Base-by-base conservation (phyloP, 1,140 invertebrate species). In the Armadillidium nasatum region DNA sequence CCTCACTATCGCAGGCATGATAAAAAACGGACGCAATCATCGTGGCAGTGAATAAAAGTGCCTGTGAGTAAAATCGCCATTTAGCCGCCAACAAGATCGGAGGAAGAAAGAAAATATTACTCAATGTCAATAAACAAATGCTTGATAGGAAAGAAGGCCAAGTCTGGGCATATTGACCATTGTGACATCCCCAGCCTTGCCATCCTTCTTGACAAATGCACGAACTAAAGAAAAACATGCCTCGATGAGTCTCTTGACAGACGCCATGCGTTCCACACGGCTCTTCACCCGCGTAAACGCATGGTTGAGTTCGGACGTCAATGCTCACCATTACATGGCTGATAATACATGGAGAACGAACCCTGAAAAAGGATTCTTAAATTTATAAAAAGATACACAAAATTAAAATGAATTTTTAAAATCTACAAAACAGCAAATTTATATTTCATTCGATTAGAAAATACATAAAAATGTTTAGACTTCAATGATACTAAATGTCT, bases 1-100 rank as follows among this genome's bases (percentile, higher is more conserved):
- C 78, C 67, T 79, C 78, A 79, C 89, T 86, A 80, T 89, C 88
- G 84, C 88, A 89, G 11, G 88, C 88, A 84, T 89, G 88, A 82
- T 88, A 89, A 83, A 96, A 92, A 7, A 91, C 91, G 0, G 94
- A 96, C 81, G 94, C 94, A 78, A 95, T 88, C 90, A 94, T 93
- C 1, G 93, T 93, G 23, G 90, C 91, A 0, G 88, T 87, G 82
- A 95, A 97, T 68, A 93, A 89, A 10, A 93, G 84, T 0, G 90
- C 89, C 84, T 96, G 93, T 0, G 92, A 90, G 84, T 91, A 94
- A 83, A 92, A 94, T 33, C 88, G 83, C 1, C 93, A 86, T 69
- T 89, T 88, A 13, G 90, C 83, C 0, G 94, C 93, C 9, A 94
- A 84, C 79, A 92, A 88, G 6, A 93, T 88, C 15, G 92, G 90